Conservation (phyloP, 2,888 invertebrate species). For the Frankliniella fusca region DNA sequence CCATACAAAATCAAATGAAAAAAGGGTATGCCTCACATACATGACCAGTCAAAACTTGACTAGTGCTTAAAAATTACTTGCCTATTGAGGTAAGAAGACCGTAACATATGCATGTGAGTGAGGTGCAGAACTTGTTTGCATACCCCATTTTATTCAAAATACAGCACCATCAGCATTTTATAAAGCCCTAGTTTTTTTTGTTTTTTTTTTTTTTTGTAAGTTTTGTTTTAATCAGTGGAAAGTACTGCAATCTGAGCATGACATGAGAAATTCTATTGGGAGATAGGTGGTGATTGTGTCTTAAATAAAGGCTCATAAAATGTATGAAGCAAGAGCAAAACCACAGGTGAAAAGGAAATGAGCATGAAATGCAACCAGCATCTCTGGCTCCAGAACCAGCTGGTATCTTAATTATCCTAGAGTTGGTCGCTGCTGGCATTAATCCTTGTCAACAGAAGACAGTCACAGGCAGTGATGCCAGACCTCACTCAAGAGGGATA, state of each 20-base stretch:
- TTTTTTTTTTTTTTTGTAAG: too few species aligned
- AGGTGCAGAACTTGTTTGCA: too few species aligned
- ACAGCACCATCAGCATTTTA: too few species aligned
- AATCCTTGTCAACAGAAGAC: not conserved
- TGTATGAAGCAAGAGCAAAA: not conserved
- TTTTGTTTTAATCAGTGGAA: too few species aligned
- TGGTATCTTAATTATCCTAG: conserved; percentile 24
- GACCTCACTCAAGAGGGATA: not conserved
- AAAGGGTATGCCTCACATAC: not conserved
- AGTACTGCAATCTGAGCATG: not conserved
- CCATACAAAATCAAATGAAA: not conserved
- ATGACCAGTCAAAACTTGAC: not conserved
- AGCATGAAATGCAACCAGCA: conserved; percentile 17
- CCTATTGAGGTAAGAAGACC: not conserved
- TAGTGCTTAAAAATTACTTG: conserved; percentile 17
- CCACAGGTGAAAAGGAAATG: not conserved
- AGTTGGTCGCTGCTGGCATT: conserved; percentile 18
- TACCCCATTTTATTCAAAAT: too few species aligned
- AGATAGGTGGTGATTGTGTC: not conserved
- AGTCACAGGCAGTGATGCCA: not conserved
- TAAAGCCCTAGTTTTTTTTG: too few species aligned
- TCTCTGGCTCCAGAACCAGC: conserved; percentile 19
- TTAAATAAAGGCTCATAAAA: not conserved
- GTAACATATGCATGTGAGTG: too few species aligned
- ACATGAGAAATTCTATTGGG: not conserved